These are phyloP conservation scores for Stichopus horrens DNA, from an alignment of 53 echinoderm and acorn worm species.

Conservation along the genomic window DNA sequence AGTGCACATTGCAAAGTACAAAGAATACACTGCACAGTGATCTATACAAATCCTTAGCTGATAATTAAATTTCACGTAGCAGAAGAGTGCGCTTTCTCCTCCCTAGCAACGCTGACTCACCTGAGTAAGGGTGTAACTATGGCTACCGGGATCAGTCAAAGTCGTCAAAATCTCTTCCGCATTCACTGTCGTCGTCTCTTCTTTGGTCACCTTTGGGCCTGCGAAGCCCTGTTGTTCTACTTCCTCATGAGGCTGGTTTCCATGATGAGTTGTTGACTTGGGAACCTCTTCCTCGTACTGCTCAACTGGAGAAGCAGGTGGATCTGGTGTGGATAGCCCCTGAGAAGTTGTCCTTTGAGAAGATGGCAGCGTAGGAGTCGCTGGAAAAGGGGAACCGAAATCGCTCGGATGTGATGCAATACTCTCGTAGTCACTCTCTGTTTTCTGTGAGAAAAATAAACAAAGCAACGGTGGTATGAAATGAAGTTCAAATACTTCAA, in stretches of 20 bases:
- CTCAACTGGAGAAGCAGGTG: not conserved
- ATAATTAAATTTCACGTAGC: too few species aligned
- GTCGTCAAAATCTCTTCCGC: conserved; percentile 21
- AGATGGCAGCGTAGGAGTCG: conserved; percentile 58
- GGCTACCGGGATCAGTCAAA: conserved; percentile 1
- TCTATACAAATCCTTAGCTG: too few species aligned
- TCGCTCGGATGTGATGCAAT: conserved; percentile 73
- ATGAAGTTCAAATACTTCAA: too few species aligned
- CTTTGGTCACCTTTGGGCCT: conserved; percentile 8
- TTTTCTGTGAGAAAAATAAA: not conserved
- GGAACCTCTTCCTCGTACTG: not conserved
- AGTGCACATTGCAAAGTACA: too few species aligned
- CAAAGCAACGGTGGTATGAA: too few species aligned
- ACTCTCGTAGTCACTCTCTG: conserved; percentile 96
- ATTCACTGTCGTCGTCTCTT: not conserved
- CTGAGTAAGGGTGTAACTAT: not conserved
- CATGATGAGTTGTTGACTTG: not conserved
- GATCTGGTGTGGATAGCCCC: conserved; percentile 24
- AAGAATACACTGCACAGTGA: too few species aligned
- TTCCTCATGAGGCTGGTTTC: not conserved
- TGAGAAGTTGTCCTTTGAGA: conserved; percentile 45
- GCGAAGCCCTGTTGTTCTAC: not conserved
- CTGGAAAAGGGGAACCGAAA: conserved; percentile 83
- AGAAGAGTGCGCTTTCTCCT: too few species aligned
- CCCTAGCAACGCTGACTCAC: not conserved